Evolutionary conservation across 1,140 invertebrate species (phyloP), one percentile per base, ranked within the genome.

Genomic region (Brachionus angularis): DNA sequence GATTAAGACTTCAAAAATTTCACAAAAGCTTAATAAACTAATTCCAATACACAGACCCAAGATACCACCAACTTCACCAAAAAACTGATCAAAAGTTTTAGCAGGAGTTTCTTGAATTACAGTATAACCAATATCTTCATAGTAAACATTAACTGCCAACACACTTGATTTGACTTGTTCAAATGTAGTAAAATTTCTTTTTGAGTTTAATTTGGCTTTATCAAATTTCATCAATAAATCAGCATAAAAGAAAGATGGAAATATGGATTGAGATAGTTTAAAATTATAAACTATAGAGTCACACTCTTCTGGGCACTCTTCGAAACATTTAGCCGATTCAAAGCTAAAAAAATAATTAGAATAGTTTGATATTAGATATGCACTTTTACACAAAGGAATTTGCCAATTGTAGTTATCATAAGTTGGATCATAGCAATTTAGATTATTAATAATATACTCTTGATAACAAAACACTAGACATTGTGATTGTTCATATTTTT

Each of bases 291-390:
- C 34, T 3, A 61, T 25, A 33, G 55, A 39, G 23, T 61, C 55
- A n/a, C 55, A 61, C 34, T 61, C 55, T 39, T 23, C 16, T 44
- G 55, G 55, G 34, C 55, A 61, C 16, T 61, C 27, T n/a, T 36
- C 16, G 27, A 39, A 18, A 36, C 55, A 61, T 23, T 36, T 36
- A 29, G 25, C 12, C 18, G 18, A 29, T 25, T 14, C 3, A 16
- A 52, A 29, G 27, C 31, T 2, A 46, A 18, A 46, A 46, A 46
- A 0, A 52, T 52, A 52, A 27, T 12, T 14, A 29, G 14, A 0
- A 31, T 0, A 5, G 16, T n/a, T n/a, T 5, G 25, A 52, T 1
- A 5, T 12, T 2, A 29, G 18, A 29, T 29, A 5, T 27, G 21
- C 16, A 27, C 27, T 1, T 14, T 52, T 5, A 29, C 49, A 52